Evolutionary conservation across 1,140 invertebrate species (phyloP).

Genomic region (Nomia melanderi): DNA sequence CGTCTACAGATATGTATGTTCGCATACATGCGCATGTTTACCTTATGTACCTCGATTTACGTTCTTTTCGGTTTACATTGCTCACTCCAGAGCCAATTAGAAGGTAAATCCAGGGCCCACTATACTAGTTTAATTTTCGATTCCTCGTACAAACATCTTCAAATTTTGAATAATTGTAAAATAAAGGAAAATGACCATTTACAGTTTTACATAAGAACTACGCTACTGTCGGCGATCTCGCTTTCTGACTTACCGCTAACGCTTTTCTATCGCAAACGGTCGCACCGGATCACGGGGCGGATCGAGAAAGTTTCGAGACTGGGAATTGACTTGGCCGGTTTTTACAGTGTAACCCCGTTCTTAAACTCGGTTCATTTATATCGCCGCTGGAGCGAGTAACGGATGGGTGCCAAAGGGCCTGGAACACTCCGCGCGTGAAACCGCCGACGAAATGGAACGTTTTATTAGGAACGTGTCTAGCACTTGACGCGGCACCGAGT

Average conservation of each 20-base stretch:
- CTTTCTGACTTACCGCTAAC: slow-evolving; percentile 13
- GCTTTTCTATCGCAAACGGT: not conserved
- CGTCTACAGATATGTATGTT: too few relatives aligned
- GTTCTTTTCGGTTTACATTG: too few relatives aligned
- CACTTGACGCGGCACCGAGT: not conserved
- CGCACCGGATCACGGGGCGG: not conserved
- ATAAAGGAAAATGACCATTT: too few relatives aligned
- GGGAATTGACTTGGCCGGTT: slow-evolving; percentile 3
- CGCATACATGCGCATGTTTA: too few relatives aligned
- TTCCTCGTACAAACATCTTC: too few relatives aligned
- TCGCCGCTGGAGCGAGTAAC: not conserved
- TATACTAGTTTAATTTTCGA: too few relatives aligned
- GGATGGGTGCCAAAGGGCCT: not conserved
- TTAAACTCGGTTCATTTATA: slow-evolving; percentile 16
- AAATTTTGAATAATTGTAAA: too few relatives aligned
- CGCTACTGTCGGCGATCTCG: not conserved
- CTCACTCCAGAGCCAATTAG: too few relatives aligned
- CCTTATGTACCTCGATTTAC: too few relatives aligned
- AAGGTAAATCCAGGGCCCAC: too few relatives aligned
- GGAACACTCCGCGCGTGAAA: slow-evolving; percentile 3
- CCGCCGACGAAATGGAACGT: slow-evolving; percentile 20
- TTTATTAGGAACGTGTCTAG: slow-evolving; percentile 33
- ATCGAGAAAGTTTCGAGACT: slow-evolving; percentile 35
- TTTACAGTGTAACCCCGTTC: slow-evolving; percentile 17
- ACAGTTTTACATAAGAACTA: not conserved